Base-by-base conservation (phyloP, 2,797 vertebrate genomes). In the Helicolenus hilgendorfi region DNA sequence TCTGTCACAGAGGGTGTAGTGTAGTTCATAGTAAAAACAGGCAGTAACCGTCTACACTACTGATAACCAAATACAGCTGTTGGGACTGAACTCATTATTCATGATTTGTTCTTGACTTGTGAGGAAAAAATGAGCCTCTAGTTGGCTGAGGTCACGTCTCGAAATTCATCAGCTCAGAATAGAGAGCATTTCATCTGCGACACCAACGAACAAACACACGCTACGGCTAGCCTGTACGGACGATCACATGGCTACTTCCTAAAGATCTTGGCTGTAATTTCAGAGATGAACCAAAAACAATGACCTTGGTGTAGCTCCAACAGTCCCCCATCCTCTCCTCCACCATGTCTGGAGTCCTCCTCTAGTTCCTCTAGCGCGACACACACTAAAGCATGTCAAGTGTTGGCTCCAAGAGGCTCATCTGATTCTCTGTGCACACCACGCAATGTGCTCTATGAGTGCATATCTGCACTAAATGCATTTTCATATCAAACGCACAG, bases 241-340 rank as follows among this genome's bases (percentile, higher is more conserved):
- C 8, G 0, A 79, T 59, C 5, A 20, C 1, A 20, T 7, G 1
- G 59, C 14, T 72, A 24, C 72, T 73, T 71, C 15, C 24, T 18
- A 20, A 55, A 11, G 2, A 69, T 15, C 26, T 20, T 29, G 9
- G 27, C 7, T 55, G 24, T 36, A 3, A 85, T 76, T 33, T 67
- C 33, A 72, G 63, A 80, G 26, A 59, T 38, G 1, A 77, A 84
- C 36, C 31, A 69, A 53, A 65, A 36, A 49, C 55, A 53, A 78
- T 15, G 7, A 97, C 96, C 96, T 97, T 97, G 56, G 86, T 96
- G 83, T 85, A 2, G 89, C 95, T 97, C 95, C 95, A 97, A 81
- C 97, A 98, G 82, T 75, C 89, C 33, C 97, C 97, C 97, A 97
- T 98, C 89, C 86, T 97, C 73, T 96, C 96, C 55, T 97, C 97